These are phyloP conservation scores for Dolichomitus sp. DNA, from an alignment of 2,888 invertebrate genomes.

Conservation along the genomic window DNA sequence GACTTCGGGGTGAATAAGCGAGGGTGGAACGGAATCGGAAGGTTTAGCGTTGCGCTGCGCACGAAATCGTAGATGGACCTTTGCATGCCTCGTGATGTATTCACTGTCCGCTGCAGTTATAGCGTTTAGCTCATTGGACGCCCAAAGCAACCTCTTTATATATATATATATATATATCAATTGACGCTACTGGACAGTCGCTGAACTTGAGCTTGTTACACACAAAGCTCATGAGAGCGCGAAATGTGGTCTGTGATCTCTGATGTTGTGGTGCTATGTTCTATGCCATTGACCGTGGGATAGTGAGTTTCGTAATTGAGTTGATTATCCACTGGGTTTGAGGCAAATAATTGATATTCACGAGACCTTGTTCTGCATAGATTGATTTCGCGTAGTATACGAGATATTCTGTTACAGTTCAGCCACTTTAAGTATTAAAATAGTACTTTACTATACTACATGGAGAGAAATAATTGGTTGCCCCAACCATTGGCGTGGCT, in stretches of 20 bases:
- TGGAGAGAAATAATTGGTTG: no score
- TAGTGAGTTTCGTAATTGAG: no score
- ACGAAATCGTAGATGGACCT: not conserved
- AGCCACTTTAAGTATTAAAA: no score
- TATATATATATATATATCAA: not conserved
- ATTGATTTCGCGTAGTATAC: no score
- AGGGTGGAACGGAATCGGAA: not conserved
- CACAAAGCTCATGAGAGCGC: not conserved
- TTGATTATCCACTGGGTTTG: no score
- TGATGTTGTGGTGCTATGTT: not conserved
- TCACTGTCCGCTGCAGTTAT: not conserved
- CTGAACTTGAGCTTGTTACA: not conserved
- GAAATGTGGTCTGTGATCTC: not conserved
- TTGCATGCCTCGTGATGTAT: not conserved
- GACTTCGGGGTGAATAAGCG: not conserved
- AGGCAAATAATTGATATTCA: no score
- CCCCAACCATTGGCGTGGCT: no score
- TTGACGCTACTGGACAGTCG: not conserved
- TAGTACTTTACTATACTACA: no score
- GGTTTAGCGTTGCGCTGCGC: not conserved
- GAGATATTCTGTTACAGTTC: no score
- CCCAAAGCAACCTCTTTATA: not conserved
- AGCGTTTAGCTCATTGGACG: not conserved
- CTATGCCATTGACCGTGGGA: not conserved
- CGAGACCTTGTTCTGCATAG: no score